Evolutionary conservation across 2,888 invertebrate species (phyloP), one percentile per base, ranked within the genome.

Genomic region (Leptinotarsa rubiginosa): DNA sequence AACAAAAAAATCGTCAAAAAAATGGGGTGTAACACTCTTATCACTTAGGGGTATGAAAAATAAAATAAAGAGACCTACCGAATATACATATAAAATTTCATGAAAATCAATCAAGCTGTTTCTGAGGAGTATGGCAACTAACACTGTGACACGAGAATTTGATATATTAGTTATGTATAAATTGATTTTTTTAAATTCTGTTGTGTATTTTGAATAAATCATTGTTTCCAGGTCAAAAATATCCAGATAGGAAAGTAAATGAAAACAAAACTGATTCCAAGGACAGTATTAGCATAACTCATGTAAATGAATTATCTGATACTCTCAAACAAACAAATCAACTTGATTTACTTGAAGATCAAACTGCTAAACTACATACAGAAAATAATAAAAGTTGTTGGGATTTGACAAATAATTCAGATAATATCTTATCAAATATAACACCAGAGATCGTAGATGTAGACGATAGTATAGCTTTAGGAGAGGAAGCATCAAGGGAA

Each of bases 221-320:
- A 5, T 62, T 62, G 7, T 31, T 62, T 31, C 31, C 62, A 62
- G 62, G 41, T 16, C n/a, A 18, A 62, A 62, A 62, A 62, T 25
- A 41, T 62, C 31, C 25, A 41, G 12, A 41, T 10, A 5, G 18
- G 10, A 62, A 62, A 15, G 31, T 62, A 4, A n/a, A 62, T 16
- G 62, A 62, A 41, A 25, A 62, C 20, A 41, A 62, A 62, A 31
- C 7, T 12, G 62, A 62, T 4, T 31, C 41, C 25, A 41, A 25
- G 10, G 41, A 62, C n/a, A 10, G 3, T 12, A 31, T 16, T 4
- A 15, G 15, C 5, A n/a, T 31, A 16, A 31, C 18, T 25, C 25
- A 41, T 7, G 16, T n/a, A 41, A 62, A 31, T n/a, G 41, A 41
- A 15, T 15, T 7, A n/a, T 62, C 41, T 18, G 25, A 62, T n/a